phyloP scores from a whole-genome alignment of 2,797 vertebrate genomes.

The Mareca penelope region DNA sequence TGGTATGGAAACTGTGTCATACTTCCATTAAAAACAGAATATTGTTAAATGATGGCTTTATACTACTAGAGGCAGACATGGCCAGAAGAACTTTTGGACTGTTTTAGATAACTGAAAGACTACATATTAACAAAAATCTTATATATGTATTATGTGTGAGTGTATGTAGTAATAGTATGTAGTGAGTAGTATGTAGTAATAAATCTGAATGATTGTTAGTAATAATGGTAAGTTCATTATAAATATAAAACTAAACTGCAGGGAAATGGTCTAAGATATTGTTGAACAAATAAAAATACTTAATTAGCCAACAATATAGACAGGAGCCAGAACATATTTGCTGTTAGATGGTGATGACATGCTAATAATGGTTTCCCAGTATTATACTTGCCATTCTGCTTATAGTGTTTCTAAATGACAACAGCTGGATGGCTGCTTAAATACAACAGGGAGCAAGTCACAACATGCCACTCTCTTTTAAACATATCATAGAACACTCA shows the following conservation, averaged over 20 bases:
- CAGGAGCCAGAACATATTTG: background rate
- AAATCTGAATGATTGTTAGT: background rate
- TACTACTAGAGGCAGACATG: background rate
- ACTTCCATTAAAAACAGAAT: background rate
- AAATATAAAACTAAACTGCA: background rate
- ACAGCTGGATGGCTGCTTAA: background rate
- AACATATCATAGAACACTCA: background rate
- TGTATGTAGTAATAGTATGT: background rate
- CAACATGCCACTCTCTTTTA: background rate
- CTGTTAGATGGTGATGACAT: background rate
- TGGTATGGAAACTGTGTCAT: background rate
- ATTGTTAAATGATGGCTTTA: background rate
- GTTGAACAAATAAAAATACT: slow-evolving; percentile 8
- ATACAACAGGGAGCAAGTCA: background rate
- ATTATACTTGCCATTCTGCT: background rate
- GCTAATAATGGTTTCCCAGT: background rate
- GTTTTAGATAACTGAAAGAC: background rate
- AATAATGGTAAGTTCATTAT: background rate
- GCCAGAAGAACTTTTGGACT: background rate
- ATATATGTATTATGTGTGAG: background rate
- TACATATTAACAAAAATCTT: background rate
- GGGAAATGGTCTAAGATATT: background rate
- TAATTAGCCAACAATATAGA: background rate
- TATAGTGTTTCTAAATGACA: background rate
- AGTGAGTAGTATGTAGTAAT: background rate